Base-by-base conservation (phyloP, 2,113 vertebrate species). In the Phaethon lepturus region DNA sequence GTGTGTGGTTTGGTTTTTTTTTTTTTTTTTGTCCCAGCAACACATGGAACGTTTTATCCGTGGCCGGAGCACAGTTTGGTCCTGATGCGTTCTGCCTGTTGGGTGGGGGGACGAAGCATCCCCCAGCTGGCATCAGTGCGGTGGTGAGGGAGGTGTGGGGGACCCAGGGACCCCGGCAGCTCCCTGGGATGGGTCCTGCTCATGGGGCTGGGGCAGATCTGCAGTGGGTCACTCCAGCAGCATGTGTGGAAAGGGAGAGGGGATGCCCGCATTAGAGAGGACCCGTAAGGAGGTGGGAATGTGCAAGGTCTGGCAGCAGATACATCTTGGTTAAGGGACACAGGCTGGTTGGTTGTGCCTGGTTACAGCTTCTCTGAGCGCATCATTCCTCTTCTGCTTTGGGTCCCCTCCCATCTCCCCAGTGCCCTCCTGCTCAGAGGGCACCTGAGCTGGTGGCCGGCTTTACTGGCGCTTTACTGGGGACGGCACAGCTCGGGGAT, bases 21-120 rank as follows among this genome's bases (percentile, higher is more conserved):
- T 53, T 24, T 52, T 35, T 90, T 56, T 86, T 95, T 77, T 90
- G 59, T 90, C 80, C 83, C 44, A 38, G 78, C 10, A 12, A 93
- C 95, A 97, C 93, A 93, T 97, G 95, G 97, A 93, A 94, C 72
- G 73, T 72, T 95, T 97, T 97, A 96, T 92, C 91, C 28, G 0
- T 17, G 63, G 69, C 91, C 2, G 0, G 79, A 89, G 85, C 69
- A 68, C 55, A 28, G 40, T 71, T 95, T 76, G 62, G 76, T 91
- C 76, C 62, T 80, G 66, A 72, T 42, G n/a, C 13, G 17, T 86
- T 92, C 72, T 62, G n/a, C 53, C 88, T 38, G 63, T 67, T 67
- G 47, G 35, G 64, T 45, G 76, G 55, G 77, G 71, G 40, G 42
- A 82, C 5, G 7, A 86, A 81, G 38, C 50, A 68, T 93, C 45